A percentile compares a stretch with the other conserved stretches of the same genome.
Conservation (phyloP, 2,888 invertebrate species). For the Hirtodrosophila trivittata region DNA sequence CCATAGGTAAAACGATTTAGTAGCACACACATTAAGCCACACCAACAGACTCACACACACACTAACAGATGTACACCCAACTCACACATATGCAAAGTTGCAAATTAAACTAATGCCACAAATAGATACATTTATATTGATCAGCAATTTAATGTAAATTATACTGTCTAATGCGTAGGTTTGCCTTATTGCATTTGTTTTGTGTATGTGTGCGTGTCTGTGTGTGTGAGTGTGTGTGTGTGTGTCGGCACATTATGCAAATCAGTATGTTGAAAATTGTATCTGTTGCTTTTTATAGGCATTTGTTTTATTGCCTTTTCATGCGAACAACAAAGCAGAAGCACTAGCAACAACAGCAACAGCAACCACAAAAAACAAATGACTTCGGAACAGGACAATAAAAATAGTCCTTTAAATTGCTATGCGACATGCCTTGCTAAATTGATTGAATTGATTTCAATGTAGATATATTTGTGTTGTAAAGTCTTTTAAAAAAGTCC, state of each 20-base stretch:
- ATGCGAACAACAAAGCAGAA: constrained; percentile 20
- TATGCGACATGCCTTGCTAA: constrained; percentile 15
- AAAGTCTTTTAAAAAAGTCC: too few species aligned
- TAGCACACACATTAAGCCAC: constrained; percentile 15
- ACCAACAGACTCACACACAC: constrained; percentile 10
- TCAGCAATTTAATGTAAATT: constrained; percentile 78
- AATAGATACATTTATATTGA: constrained; percentile 77
- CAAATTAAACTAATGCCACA: constrained; percentile 75
- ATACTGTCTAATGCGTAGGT: constrained; percentile 62
- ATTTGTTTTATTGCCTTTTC: constrained; percentile 66
- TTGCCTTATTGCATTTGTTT: constrained; percentile 25
- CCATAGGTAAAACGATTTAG: constrained; percentile 66
- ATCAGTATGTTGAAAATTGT: constrained; percentile 57
- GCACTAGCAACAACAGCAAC: too few species aligned
- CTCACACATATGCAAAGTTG: constrained; percentile 32
- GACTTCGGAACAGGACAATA: constrained; percentile 11
- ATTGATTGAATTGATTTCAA: too few species aligned
- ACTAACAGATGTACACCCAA: constrained; percentile 13
- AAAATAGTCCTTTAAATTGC: constrained; percentile 5
- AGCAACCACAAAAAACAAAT: constrained; percentile 13
- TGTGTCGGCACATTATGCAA: constrained; percentile 66
- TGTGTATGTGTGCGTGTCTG: constrained; percentile 22
- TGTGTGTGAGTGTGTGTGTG: constrained; percentile 17
- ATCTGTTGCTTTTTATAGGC: constrained; percentile 74
- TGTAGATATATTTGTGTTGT: too few species aligned